Base-by-base conservation (phyloP, 2,888 invertebrate species). In the Apantesis nais region DNA sequence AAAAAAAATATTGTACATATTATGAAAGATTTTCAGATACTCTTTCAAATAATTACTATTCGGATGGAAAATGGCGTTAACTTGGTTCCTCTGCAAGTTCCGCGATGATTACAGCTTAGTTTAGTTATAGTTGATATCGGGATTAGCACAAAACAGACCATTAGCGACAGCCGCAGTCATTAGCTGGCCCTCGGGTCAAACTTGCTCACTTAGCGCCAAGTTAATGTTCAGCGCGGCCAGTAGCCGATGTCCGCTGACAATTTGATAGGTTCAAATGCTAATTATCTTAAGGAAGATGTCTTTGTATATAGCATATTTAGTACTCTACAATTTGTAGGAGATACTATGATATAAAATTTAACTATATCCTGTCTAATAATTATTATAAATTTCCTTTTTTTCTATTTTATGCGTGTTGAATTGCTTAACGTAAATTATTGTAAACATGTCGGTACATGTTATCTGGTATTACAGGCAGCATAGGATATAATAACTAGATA, bases 131-230 rank as follows among this genome's bases (percentile, higher is more conserved):
- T 64, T 80, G 70, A 73, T 76, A 71, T 68, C 71, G 62, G 69
- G 62, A 77, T 76, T 73, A 74, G 72, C 64, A 64, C 75, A 77
- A 74, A 77, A 80, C 82, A 77, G 75, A 74, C 75, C 64, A 74
- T 80, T 81, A 81, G 82, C 73, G 81, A 64, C 77, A 72, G 68
- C 69, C 62, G 72, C 34, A 71, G 79, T 70, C 80, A 79, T 80
- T 80, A 80, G 82, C 74, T 71, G 71, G 29, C 39, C 29, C 71
- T 55, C 63, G 44, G 71, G 71, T 62, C 68, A 70, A 80, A 80
- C 71, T 80, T 79, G 16, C 60, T 48, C 77, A 70, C 75, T 80
- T 79, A 77, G 79, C 79, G 74, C 73, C 64, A 58, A 74, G 71
- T 68, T 77, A 72, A 77, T 60, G 77, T 64, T 12, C 2, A 19